These are phyloP conservation scores for Hymenopus coronatus DNA, from an alignment of 2,888 invertebrate genomes.

Conservation along the genomic window DNA sequence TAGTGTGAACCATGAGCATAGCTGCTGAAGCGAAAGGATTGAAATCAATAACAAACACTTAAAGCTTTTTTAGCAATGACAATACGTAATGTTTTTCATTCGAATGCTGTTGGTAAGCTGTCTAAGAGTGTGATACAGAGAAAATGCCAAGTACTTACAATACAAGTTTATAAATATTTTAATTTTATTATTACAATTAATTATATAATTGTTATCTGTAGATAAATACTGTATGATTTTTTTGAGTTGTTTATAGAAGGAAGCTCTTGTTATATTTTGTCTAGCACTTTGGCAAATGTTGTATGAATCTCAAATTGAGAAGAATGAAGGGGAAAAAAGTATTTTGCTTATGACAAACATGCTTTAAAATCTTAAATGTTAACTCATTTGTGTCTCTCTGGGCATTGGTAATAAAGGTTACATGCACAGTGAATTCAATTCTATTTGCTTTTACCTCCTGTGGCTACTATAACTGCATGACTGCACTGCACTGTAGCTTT, in stretches of 20 bases:
- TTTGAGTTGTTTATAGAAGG: neutral
- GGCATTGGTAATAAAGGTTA: neutral
- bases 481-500: neutral
- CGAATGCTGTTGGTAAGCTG: neutral
- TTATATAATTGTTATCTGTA: neutral
- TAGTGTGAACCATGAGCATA: neutral
- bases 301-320: neutral
- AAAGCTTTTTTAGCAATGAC: neutral
- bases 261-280: neutral
- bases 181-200: slow-evolving; percentile 5
- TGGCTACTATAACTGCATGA: neutral
- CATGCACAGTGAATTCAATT: neutral
- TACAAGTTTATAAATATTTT: slow-evolving; percentile 15
- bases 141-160: slow-evolving; percentile 29
- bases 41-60: neutral
- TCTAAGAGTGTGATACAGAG: neutral
- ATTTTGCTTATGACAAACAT: neutral
- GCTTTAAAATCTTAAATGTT: neutral
- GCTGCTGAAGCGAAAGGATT: neutral
- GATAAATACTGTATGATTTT: neutral
- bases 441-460: neutral
- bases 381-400: neutral
- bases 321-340: neutral
- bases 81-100: neutral
- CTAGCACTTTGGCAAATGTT: neutral